Conservation (phyloP, 2,888 invertebrate genomes). For the Digitonthophagus gazella region DNA sequence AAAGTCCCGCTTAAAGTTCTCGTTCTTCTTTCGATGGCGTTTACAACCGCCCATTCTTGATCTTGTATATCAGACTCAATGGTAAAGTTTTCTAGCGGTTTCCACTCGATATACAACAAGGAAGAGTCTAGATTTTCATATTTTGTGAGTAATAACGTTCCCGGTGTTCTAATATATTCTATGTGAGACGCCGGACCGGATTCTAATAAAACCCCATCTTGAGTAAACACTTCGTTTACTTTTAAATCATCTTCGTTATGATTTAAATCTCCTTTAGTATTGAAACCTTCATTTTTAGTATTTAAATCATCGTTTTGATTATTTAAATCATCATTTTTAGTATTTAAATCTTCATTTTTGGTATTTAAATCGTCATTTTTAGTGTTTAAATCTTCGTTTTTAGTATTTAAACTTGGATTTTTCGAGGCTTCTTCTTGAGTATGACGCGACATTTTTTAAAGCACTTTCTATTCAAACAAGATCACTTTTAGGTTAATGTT, state of each 20-base stretch:
- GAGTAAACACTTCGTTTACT: conserved; percentile 67
- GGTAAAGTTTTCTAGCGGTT: conserved; percentile 75
- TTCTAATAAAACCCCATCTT: conserved; percentile 74
- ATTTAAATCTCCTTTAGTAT: conserved; percentile 23
- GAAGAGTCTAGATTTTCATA: conserved; percentile 50
- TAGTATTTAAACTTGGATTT: not conserved
- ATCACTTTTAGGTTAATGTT: not conserved
- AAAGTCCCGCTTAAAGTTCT: conserved; percentile 60
- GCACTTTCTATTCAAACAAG: not conserved
- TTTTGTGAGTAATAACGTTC: conserved; percentile 68
- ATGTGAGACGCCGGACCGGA: conserved; percentile 62
- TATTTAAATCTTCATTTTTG: too few species aligned
- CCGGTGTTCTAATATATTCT: conserved; percentile 61
- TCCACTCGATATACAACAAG: conserved; percentile 71
- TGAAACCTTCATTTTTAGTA: not conserved
- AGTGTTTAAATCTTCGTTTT: not conserved
- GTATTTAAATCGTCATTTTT: not conserved
- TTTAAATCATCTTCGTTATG: conserved; percentile 42
- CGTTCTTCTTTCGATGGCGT: conserved; percentile 67
- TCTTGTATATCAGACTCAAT: conserved; percentile 75
- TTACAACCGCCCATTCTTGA: conserved; percentile 83
- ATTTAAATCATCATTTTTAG: not conserved
- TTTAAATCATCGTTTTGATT: too few species aligned
- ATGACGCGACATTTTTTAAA: conserved; percentile 6
- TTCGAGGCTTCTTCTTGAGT: not conserved